phyloP scores from a whole-genome alignment of 1,140 invertebrate genomes.

The Camponotus vicinus region DNA sequence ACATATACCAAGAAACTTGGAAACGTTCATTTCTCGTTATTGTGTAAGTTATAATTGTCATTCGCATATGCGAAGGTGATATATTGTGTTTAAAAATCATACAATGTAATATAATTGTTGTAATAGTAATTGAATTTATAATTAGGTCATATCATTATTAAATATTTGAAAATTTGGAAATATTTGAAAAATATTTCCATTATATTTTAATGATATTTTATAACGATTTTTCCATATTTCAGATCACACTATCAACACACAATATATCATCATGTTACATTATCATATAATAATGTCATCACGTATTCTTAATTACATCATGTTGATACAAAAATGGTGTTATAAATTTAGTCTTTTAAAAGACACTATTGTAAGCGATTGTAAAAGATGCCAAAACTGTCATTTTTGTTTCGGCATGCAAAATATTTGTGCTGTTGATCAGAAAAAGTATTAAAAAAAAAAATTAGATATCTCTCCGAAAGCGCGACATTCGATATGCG shows the following conservation, averaged over 20 bases:
- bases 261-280: neutral
- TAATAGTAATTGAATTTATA: neutral
- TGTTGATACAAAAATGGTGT: neutral
- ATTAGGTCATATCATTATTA: neutral
- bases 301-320: neutral
- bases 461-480: neutral
- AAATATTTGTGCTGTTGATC: neutral
- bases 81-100: slow-evolving; percentile 1
- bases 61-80: neutral
- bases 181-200: neutral
- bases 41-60: slow-evolving; percentile 34
- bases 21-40: slow-evolving; percentile 24
- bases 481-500: too few species aligned
- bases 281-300: slow-evolving; percentile 1
- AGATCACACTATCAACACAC: neutral
- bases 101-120: neutral
- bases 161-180: neutral
- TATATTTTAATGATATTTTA: neutral
- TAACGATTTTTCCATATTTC: neutral
- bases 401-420: neutral
- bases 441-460: neutral
- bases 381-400: slow-evolving; percentile 30
- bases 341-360: neutral
- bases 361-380: neutral
- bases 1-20: neutral